A percentile compares a stretch with the other conserved stretches of the same genome.
These are phyloP conservation scores for Paratrypauchen microcephalus DNA, from an alignment of 2,797 vertebrate genomes.

Conservation along the genomic window DNA sequence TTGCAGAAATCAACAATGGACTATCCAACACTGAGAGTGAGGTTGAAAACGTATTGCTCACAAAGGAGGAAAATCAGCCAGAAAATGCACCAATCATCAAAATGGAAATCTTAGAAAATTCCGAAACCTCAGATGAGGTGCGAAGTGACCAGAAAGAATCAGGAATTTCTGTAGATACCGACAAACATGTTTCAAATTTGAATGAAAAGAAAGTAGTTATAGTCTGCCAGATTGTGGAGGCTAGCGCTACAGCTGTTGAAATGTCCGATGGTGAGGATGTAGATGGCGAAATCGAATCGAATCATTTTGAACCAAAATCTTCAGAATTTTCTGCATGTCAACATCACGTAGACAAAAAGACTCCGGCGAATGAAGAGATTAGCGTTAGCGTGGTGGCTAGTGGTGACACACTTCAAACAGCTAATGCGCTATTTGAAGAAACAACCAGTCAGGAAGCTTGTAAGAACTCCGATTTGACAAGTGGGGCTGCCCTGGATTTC, in stretches of 20 bases:
- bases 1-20: neutral
- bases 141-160: neutral
- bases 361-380: neutral
- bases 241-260: neutral
- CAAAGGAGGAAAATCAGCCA: neutral
- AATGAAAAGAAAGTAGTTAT: neutral
- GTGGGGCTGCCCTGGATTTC: neutral
- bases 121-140: neutral
- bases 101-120: neutral
- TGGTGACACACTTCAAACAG: neutral
- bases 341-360: conserved; percentile 3
- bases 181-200: too few species aligned
- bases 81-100: neutral
- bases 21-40: neutral
- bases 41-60: neutral
- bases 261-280: neutral
- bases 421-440: conserved; percentile 3
- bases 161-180: neutral
- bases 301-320: neutral
- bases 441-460: neutral
- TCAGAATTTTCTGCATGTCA: neutral
- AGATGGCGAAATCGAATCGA: neutral
- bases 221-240: too few species aligned
- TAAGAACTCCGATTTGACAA: neutral
- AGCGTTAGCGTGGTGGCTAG: neutral